phyloP scores from a whole-genome alignment of 2,888 invertebrate species.

The Palloptera scutellata region DNA sequence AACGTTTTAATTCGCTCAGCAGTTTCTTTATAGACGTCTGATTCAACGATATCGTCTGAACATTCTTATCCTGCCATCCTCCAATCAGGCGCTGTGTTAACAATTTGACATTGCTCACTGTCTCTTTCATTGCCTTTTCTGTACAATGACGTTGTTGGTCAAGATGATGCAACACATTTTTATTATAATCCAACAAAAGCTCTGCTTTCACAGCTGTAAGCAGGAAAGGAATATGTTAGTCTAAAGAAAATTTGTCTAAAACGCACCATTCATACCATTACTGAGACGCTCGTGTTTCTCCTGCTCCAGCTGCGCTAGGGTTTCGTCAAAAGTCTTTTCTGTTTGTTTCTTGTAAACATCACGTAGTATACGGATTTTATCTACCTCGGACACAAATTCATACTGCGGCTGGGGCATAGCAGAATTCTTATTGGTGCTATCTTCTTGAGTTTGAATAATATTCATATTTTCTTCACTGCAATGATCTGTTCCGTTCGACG shows the following conservation, averaged over 20 bases:
- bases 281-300: background rate
- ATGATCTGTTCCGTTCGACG: no score
- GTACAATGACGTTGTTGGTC: slow-evolving; percentile 17
- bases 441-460: no score
- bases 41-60: background rate
- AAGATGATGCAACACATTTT: slow-evolving; percentile 16
- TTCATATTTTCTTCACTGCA: no score
- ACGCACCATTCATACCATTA: background rate
- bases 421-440: no score
- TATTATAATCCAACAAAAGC: slow-evolving; percentile 19
- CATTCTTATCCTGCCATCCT: background rate
- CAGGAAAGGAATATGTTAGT: background rate
- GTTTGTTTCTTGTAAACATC: slow-evolving; percentile 27
- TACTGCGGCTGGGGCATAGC: background rate
- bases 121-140: background rate
- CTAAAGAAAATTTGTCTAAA: no score
- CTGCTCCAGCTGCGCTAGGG: slow-evolving; percentile 15
- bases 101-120: background rate
- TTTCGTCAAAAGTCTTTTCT: slow-evolving; percentile 16
- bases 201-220: slow-evolving; percentile 23
- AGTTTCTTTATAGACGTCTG: slow-evolving; percentile 10
- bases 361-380: slow-evolving; percentile 20
- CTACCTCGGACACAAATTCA: slow-evolving; percentile 23
- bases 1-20: slow-evolving; percentile 10
- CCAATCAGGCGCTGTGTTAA: slow-evolving; percentile 6